A percentile compares a stretch with the other conserved stretches of the same genome.
phyloP scores from a whole-genome alignment of 2,113 vertebrate species.

The Nansenia antarctica region DNA sequence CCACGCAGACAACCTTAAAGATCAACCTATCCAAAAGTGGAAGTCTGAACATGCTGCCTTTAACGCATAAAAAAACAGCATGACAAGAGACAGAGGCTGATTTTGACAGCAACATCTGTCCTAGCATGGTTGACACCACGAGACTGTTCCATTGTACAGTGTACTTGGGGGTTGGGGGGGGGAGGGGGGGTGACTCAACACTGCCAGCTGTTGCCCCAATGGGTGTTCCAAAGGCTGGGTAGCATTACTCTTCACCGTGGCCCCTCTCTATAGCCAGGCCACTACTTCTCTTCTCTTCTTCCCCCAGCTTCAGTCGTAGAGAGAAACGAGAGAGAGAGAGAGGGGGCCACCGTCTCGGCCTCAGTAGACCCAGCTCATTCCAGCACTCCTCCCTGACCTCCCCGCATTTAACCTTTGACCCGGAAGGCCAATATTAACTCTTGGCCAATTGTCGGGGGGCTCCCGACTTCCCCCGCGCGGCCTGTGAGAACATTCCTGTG shows the following conservation, averaged over 20 bases:
- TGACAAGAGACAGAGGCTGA: constrained; percentile 23
- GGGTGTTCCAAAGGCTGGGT: constrained; percentile 38
- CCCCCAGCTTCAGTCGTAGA: too few relatives aligned
- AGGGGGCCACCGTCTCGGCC: neutral
- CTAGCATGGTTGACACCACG: constrained; percentile 35
- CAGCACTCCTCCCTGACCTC: constrained; percentile 62
- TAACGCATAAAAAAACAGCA: neutral
- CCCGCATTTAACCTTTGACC: constrained; percentile 72
- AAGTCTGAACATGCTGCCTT: neutral
- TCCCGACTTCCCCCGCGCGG: constrained; percentile 66
- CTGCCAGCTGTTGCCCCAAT: constrained; percentile 48
- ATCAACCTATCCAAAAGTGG: neutral
- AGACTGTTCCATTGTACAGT: constrained; percentile 41
- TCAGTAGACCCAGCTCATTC: constrained; percentile 15
- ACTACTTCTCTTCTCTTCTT: too few relatives aligned
- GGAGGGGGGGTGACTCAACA: constrained; percentile 45
- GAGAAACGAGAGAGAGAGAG: too few relatives aligned
- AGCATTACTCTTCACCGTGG: constrained; percentile 44
- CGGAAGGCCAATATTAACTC: constrained; percentile 74
- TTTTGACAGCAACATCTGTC: constrained; percentile 47
- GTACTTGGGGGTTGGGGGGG: too few relatives aligned
- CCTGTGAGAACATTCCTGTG: constrained; percentile 75
- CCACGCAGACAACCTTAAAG: neutral
- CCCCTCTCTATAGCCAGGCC: constrained; percentile 30
- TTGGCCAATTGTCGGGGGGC: constrained; percentile 68